phyloP scores from a whole-genome alignment of 2,113 vertebrate species.

The Ochotona curzoniae region DNA sequence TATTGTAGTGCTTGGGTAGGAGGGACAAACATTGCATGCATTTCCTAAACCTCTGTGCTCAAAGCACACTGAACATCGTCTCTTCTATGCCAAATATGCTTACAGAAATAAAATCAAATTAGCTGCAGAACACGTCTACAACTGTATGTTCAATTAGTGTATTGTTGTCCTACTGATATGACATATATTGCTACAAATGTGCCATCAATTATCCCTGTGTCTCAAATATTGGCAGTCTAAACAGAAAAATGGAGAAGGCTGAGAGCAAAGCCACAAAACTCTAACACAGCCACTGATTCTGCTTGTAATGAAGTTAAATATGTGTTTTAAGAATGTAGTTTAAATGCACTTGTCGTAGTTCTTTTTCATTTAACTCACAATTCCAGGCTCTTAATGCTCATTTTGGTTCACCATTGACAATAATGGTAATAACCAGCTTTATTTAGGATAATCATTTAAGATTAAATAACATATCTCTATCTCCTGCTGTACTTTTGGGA shows the following conservation, averaged over 20 bases:
- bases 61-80: neutral
- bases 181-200: neutral
- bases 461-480: neutral
- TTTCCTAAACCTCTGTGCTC: neutral
- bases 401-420: neutral
- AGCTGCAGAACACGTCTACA: neutral
- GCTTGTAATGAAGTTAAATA: slow-evolving; percentile 42
- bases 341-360: slow-evolving; percentile 4
- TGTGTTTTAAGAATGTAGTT: neutral
- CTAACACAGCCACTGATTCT: neutral
- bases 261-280: slow-evolving; percentile 47
- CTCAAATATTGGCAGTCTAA: neutral
- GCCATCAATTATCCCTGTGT: neutral
- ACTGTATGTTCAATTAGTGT: fast-evolving
- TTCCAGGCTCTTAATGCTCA: slow-evolving; percentile 8
- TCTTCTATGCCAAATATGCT: neutral
- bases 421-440: slow-evolving; percentile 3
- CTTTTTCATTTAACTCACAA: slow-evolving; percentile 33
- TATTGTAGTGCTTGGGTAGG: neutral
- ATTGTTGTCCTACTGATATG: neutral
- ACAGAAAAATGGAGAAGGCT: slow-evolving; percentile 10
- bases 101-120: neutral
- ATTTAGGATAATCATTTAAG: slow-evolving; percentile 37
- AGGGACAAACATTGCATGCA: neutral
- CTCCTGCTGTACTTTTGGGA: slow-evolving; percentile 23